Percentiles rank a stretch among this genome's conserved stretches.
These are phyloP conservation scores for Eulimnadia texana DNA, from an alignment of 1,140 invertebrate species.

Conservation along the genomic window DNA sequence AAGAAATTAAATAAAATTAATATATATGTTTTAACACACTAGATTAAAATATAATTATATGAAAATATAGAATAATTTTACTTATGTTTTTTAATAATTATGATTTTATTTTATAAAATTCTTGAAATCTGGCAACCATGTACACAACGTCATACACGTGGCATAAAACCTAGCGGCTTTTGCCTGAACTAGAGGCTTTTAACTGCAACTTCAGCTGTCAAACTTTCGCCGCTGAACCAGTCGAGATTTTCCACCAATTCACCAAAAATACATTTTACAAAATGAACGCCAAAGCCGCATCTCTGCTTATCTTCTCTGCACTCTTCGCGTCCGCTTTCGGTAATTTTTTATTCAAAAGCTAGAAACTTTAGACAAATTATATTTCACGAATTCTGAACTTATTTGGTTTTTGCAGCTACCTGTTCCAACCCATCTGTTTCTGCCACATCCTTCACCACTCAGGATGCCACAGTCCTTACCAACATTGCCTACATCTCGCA, in stretches of 20 bases:
- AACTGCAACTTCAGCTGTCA: too few species aligned
- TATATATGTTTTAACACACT: too few species aligned
- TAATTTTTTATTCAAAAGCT: neutral
- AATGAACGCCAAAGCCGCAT: neutral
- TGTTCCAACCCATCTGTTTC: constrained; percentile 24
- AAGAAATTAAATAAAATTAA: too few species aligned
- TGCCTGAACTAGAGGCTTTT: neutral
- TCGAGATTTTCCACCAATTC: too few species aligned
- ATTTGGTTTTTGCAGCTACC: too few species aligned
- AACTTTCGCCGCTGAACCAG: too few species aligned
- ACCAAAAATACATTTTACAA: neutral
- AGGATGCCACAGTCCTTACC: constrained; percentile 75
- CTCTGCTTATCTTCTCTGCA: neutral
- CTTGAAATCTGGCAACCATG: neutral
- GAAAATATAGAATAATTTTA: too few species aligned
- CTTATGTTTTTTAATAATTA: too few species aligned
- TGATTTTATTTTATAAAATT: too few species aligned
- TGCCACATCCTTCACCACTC: constrained; percentile 56
- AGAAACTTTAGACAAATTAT: too few species aligned
- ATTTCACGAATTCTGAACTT: too few species aligned
- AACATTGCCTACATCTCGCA: constrained; percentile 38
- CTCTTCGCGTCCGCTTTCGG: neutral
- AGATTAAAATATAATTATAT: too few species aligned
- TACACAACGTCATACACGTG: neutral
- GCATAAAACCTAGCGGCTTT: neutral